These are phyloP conservation scores for Neoniphon sammara DNA, from an alignment of 2,797 vertebrate genomes.

Conservation along the genomic window DNA sequence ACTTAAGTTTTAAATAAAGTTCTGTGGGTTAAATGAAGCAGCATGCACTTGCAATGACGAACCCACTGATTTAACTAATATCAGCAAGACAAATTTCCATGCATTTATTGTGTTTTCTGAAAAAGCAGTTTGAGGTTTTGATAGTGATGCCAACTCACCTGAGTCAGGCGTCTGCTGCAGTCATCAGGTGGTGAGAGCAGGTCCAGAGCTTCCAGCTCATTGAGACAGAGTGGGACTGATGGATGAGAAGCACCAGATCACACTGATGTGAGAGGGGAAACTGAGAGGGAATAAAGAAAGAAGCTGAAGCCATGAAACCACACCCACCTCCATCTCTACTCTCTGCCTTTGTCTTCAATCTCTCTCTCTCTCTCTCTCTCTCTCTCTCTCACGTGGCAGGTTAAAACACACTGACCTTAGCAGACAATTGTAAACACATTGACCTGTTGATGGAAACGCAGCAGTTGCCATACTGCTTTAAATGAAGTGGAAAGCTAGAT, in stretches of 20 bases:
- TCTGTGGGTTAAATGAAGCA: no score
- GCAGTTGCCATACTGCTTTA: background rate
- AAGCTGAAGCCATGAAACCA: slow-evolving; percentile 21
- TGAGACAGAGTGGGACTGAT: background rate
- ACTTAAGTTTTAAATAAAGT: no score
- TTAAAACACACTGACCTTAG: slow-evolving; percentile 8
- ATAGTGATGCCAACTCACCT: slow-evolving; percentile 36
- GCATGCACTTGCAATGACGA: background rate
- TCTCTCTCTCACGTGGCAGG: background rate
- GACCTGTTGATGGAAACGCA: slow-evolving; percentile 15
- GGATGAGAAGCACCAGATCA: background rate
- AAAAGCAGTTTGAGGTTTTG: background rate
- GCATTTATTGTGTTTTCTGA: background rate
- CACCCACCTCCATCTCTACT: background rate
- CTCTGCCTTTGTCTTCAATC: background rate
- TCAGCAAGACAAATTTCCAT: background rate
- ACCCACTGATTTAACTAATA: no score
- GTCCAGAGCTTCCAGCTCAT: background rate
- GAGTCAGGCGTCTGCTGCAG: slow-evolving; percentile 16
- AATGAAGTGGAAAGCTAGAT: slow-evolving; percentile 44
- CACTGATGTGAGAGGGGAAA: background rate
- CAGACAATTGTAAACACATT: background rate
- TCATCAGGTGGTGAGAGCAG: slow-evolving; percentile 13
- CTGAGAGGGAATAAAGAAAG: background rate
- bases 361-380: background rate